phyloP scores from a whole-genome alignment of 2,797 vertebrate species.

The Neosalanx taihuensis region DNA sequence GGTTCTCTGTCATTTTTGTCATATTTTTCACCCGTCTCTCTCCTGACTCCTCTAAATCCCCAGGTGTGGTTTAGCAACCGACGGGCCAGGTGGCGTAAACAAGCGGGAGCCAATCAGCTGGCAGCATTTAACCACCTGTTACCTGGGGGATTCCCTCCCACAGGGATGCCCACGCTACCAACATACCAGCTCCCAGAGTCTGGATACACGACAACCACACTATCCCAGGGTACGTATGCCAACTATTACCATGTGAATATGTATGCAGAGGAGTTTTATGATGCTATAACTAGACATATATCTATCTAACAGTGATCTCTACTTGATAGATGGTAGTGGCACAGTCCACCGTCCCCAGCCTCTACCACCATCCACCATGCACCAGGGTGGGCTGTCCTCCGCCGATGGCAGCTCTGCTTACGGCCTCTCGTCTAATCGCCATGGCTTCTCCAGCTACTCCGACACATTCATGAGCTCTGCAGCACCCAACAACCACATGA shows the following conservation, averaged over 20 bases:
- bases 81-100: slow-evolving; percentile 93
- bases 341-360: slow-evolving; percentile 93
- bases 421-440: slow-evolving; percentile 80
- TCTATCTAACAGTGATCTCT: not conserved
- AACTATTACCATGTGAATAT: not conserved
- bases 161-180: slow-evolving; percentile 89
- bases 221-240: slow-evolving; percentile 82
- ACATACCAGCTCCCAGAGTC: slow-evolving; percentile 92
- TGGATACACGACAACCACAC: slow-evolving; percentile 79
- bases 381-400: slow-evolving; percentile 82
- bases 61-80: slow-evolving; percentile 99
- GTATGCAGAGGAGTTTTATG: not conserved
- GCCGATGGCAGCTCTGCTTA: slow-evolving; percentile 81
- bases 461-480: slow-evolving; percentile 91
- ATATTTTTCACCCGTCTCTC: not conserved
- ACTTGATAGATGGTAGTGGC: slow-evolving; percentile 76
- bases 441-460: slow-evolving; percentile 91
- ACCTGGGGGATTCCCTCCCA: slow-evolving; percentile 89
- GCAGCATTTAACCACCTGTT: slow-evolving; percentile 95
- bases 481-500: slow-evolving; percentile 88
- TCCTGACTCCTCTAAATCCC: not conserved
- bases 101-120: slow-evolving; percentile 93
- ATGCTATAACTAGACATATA: not conserved
- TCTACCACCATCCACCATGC: slow-evolving; percentile 90
- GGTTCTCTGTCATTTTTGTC: not conserved